Base-by-base conservation (phyloP, 2,888 invertebrate genomes). In the Capitulum mitella region DNA sequence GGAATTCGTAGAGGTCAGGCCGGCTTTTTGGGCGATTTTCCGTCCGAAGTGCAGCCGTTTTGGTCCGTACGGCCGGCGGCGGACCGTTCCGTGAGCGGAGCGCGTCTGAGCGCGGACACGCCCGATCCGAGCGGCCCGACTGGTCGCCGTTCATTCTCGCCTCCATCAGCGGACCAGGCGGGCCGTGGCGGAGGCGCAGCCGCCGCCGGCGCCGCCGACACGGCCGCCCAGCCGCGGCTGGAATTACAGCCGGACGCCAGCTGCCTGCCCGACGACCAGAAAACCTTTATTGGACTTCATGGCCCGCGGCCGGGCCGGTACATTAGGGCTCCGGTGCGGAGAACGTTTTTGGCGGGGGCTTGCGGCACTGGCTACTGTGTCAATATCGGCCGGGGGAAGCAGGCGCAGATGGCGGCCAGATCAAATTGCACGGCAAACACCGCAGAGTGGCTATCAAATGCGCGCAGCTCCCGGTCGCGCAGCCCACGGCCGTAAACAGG, bases 151-250 rank as follows among this genome's bases (percentile, higher is more conserved):
- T n/a, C n/a, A n/a, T n/a, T n/a, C n/a, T n/a, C n/a, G n/a, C n/a
- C n/a, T n/a, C 43, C 43, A 58, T 58, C 29, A 58, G n/a, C n/a
- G 58, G 58, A n/a, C 58, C 58, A 58, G 58, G 58, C 29, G 58
- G 58, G 5, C 58, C 58, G n/a, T n/a, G n/a, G n/a, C n/a, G n/a
- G n/a, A n/a, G n/a, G n/a, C n/a, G n/a, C n/a, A 58, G n/a, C 58
- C 51, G 19, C 3, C 19, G 46, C 46, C 51, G 3, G 51, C 22
- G 51, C 51, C 51, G 51, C 22, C 48, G 51, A 22, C 51, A 51
- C 26, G 51, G 51, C 51, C 3, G 51, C 51, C 43, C 5, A 43
- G 6, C 6, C 43, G 6, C n/a, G 29, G 10, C n/a, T n/a, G n/a
- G 29, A 58, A 29, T 29, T 29, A 29, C 58, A 58, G 58, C 58